Evolutionary conservation across 2,888 invertebrate genomes (phyloP).

Genomic region (Malthinus flaveolus): DNA sequence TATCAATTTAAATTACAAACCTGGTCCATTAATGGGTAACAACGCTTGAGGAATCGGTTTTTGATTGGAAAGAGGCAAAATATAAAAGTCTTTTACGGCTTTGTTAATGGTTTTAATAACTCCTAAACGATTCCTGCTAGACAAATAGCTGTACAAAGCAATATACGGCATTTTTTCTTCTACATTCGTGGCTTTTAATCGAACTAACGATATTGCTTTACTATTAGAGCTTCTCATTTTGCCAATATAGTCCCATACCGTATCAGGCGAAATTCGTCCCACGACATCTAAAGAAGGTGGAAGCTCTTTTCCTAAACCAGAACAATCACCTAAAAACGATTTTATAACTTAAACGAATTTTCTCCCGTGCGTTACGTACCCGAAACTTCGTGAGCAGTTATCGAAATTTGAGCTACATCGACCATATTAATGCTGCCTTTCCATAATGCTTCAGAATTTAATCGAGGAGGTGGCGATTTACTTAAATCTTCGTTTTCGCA

Average conservation of each 20-base stretch:
- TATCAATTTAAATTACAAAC: conserved; percentile 45
- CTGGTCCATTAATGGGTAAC: conserved; percentile 71
- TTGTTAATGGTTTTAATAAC: conserved; percentile 81
- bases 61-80: conserved; percentile 80
- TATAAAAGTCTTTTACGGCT: conserved; percentile 91
- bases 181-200: conserved; percentile 78
- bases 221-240: conserved; percentile 87
- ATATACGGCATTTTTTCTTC: conserved; percentile 85
- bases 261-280: conserved; percentile 87
- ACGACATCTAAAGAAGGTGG: conserved; percentile 82
- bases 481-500: conserved; percentile 32
- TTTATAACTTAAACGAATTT: background rate
- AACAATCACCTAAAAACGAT: conserved; percentile 62
- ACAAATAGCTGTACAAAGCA: conserved; percentile 85
- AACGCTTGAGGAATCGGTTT: conserved; percentile 72
- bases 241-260: conserved; percentile 90
- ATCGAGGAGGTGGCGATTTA: conserved; percentile 38
- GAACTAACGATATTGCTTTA: conserved; percentile 84
- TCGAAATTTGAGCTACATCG: conserved; percentile 86
- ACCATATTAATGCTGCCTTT: conserved; percentile 87
- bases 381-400: conserved; percentile 76
- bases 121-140: conserved; percentile 78
- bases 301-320: conserved; percentile 72
- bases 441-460: conserved; percentile 59
- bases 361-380: conserved; percentile 38